phyloP scores from a whole-genome alignment of 2,888 invertebrate species.

The Dioctria rufipes region DNA sequence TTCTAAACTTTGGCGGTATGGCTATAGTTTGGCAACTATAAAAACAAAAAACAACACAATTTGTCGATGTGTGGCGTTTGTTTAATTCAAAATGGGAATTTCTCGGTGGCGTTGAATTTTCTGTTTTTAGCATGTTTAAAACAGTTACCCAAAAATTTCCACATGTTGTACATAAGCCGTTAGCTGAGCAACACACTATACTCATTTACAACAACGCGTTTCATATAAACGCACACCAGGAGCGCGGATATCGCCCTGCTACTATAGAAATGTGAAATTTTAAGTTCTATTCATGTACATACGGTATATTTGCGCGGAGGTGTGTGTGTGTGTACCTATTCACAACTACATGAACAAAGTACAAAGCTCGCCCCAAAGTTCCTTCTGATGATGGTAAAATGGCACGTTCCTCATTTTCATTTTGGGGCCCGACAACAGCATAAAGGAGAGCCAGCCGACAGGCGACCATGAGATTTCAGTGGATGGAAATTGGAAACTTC shows the following conservation, averaged over 20 bases:
- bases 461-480: slow-evolving; percentile 51
- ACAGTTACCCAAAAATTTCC: slow-evolving; percentile 45
- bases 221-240: slow-evolving; percentile 36
- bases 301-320: not conserved
- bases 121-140: slow-evolving; percentile 39
- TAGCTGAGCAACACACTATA: not conserved
- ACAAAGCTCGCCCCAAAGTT: slow-evolving; percentile 3
- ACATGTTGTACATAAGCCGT: slow-evolving; percentile 43
- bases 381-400: slow-evolving; percentile 23
- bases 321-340: not conserved
- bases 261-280: not conserved
- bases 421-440: slow-evolving; percentile 43
- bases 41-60: slow-evolving; percentile 9
- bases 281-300: not conserved
- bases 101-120: slow-evolving; percentile 42
- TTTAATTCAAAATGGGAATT: slow-evolving; percentile 52
- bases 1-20: slow-evolving; percentile 46
- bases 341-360: not conserved
- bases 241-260: not conserved
- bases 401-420: slow-evolving; percentile 57
- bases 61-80: slow-evolving; percentile 39
- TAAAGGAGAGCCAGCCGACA: slow-evolving; percentile 44
- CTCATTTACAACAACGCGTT: slow-evolving; percentile 37
- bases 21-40: slow-evolving; percentile 38
- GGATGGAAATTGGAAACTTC: slow-evolving; percentile 57